Evolutionary conservation across 2,797 vertebrate genomes (phyloP).

Genomic region (Anguilla marmorata): DNA sequence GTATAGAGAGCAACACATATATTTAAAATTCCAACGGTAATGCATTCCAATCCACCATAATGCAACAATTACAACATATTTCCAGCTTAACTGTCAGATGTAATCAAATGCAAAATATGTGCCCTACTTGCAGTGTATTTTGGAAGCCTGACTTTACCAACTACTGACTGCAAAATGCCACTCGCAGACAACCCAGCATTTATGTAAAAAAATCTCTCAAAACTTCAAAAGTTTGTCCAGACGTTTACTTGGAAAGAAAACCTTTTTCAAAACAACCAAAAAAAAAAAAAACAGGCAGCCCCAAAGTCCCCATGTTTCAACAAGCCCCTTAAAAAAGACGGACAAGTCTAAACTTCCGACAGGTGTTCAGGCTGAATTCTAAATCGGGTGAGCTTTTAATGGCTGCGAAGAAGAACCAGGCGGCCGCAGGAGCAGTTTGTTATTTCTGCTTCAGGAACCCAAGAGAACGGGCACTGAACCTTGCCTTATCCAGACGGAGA

Average conservation of each 20-base stretch:
- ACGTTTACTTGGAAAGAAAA: background rate
- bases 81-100: background rate
- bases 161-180: background rate
- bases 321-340: background rate
- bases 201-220: background rate
- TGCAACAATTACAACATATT: background rate
- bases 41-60: background rate
- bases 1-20: background rate
- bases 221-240: conserved; percentile 27
- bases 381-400: conserved; percentile 43
- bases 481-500: conserved; percentile 29
- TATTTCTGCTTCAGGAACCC: conserved; percentile 35
- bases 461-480: conserved; percentile 34
- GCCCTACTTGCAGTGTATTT: background rate
- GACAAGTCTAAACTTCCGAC: conserved; percentile 47
- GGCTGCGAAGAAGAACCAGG: conserved; percentile 39
- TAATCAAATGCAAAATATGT: background rate
- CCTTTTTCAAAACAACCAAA: background rate
- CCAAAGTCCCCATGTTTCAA: conserved; percentile 11
- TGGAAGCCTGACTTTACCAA: background rate
- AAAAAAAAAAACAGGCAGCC: conserved; percentile 41
- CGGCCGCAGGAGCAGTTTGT: conserved; percentile 24
- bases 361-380: conserved; percentile 51
- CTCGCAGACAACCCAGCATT: background rate
- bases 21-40: background rate